Evolutionary conservation across 2,888 invertebrate species (phyloP), one percentile per base, ranked within the genome.

Genomic region (Pristionchus mayeri): DNA sequence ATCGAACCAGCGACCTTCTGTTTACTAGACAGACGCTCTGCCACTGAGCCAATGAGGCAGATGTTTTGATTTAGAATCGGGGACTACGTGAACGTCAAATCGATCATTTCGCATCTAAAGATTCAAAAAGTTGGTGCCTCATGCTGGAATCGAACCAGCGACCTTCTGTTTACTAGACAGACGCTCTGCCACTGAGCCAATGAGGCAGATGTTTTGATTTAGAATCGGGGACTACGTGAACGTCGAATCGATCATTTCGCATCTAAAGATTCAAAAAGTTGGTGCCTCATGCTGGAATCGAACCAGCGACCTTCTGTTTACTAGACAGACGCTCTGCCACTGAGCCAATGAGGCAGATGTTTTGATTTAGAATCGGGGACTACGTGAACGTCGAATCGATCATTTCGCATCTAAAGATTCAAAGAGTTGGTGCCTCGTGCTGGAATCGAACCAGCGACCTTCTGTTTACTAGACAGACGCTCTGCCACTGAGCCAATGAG

Each of bases 401-500:
- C n/a, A n/a, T n/a, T n/a, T n/a, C n/a, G n/a, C n/a, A n/a, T n/a
- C n/a, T n/a, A n/a, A n/a, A n/a, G n/a, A n/a, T n/a, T n/a, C n/a
- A n/a, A n/a, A n/a, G n/a, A n/a, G n/a, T n/a, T n/a, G n/a, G n/a
- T n/a, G n/a, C n/a, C n/a, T 90, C 89, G 89, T 91, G 91, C 91
- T 90, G 91, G 91, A 91, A 91, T 91, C 90, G 90, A 91, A 91
- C 91, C 89, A 90, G 90, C 90, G 91, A 91, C 90, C 91, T 91
- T 90, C 90, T 91, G 91, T 91, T 91, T 91, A 91, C 90, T 90
- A 91, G 91, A 91, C 91, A 91, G 91, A 91, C 91, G 91, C 91
- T 90, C 90, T 91, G 89, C 90, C 90, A 89, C 90, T 91, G 90
- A 91, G 90, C 90, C 90, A 90, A 90, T 90, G 88, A 90, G 90